Base-by-base conservation (phyloP, 2,797 vertebrate genomes). In the Trematomus bernacchii region DNA sequence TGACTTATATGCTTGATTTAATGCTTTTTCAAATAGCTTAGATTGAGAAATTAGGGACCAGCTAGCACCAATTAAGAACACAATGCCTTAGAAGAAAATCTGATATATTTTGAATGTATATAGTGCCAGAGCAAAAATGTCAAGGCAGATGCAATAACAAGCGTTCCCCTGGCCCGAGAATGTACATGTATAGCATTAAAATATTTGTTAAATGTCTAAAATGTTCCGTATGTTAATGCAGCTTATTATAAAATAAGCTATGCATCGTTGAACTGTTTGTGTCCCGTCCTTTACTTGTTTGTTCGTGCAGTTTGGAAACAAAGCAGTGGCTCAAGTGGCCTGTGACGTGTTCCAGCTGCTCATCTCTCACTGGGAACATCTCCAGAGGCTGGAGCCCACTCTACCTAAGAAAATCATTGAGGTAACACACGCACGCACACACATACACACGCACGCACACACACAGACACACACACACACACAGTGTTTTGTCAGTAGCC, bases 301-400 rank as follows among this genome's bases (percentile, higher is more conserved):
- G 11, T 70, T 55, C 77, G 13, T 66, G 10, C 82, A 99, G 97
- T 97, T 99, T 94, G 93, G 96, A 75, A 99, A 98, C 94, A 99
- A 99, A 90, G 88, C 93, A 4, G 96, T 99, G 82, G 97, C 98
- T 85, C 98, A 98, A 73, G 96, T 96, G 62, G 97, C 98, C 63
- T 99, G 97, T 85, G 97, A 99, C 65, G 91, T 97, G 63, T 97
- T 99, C 87, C 97, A 99, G 77, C 93, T 99, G 70, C 94, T 99
- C 78, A 96, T 97, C 83, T 96, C 95, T 84, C 97, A 98, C 84
- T 99, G 98, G 98, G 94, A 97, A 88, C 96, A 97, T 82, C 97
- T 99, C 80, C 96, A 97, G 91, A 94, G 92, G 74, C 93, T 97
- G 1, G 96, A 98, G 62, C 85, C 91, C 37, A 92, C 95, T 52